A percentile compares a stretch with the other conserved stretches of the same genome.
Evolutionary conservation across 2,113 vertebrate species (phyloP).

Genomic region (Lepus americanus): DNA sequence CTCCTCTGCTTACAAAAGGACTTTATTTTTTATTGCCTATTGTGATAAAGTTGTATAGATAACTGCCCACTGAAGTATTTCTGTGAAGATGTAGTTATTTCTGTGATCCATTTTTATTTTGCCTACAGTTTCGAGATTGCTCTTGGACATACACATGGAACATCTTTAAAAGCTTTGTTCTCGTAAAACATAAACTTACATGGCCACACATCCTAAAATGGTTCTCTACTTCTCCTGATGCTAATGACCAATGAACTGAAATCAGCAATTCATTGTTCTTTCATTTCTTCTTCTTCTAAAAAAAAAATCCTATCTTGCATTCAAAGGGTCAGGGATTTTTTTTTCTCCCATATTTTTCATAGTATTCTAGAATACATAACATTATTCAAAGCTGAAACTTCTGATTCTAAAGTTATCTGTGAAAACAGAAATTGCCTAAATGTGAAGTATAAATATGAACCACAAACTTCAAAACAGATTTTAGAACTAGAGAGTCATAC

Average conservation of each 20-base stretch:
- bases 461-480: background rate
- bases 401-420: constrained; percentile 27
- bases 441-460: background rate
- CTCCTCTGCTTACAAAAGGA: constrained; percentile 80
- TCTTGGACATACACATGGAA: constrained; percentile 49
- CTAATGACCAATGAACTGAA: background rate
- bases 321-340: background rate
- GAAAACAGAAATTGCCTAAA: background rate
- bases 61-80: constrained; percentile 80
- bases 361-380: background rate
- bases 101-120: constrained; percentile 82
- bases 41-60: constrained; percentile 73
- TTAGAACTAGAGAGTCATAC: background rate
- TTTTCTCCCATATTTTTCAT: background rate
- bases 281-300: background rate
- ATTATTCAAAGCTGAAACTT: background rate
- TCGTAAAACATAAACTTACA: constrained; percentile 76
- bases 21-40: constrained; percentile 82
- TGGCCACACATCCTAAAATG: background rate
- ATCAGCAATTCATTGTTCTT: background rate
- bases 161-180: constrained; percentile 74
- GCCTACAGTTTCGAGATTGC: constrained; percentile 64
- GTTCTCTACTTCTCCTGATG: background rate
- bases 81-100: constrained; percentile 81
- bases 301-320: background rate